phyloP scores from a whole-genome alignment of 2,888 invertebrate species.

The Cistogaster globosa region DNA sequence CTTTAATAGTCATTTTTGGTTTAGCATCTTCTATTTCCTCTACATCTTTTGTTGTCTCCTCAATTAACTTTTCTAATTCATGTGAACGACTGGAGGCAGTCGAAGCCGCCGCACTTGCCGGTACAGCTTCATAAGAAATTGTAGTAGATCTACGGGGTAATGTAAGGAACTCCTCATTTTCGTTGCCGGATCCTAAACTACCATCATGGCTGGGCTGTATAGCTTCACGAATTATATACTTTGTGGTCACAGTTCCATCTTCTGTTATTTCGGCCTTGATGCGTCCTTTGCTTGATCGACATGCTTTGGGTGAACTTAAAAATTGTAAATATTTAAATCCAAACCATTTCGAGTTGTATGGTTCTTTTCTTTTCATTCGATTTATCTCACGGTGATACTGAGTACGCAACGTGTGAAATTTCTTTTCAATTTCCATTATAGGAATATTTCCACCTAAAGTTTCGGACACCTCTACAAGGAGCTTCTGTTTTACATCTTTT shows the following conservation, averaged over 20 bases:
- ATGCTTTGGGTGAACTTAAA: slow-evolving; percentile 84
- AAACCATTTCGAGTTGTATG: slow-evolving; percentile 84
- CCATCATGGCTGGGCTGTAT: slow-evolving; percentile 73
- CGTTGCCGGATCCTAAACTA: slow-evolving; percentile 73
- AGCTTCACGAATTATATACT: slow-evolving; percentile 78
- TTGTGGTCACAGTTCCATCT: slow-evolving; percentile 77
- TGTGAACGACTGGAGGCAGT: slow-evolving; percentile 77
- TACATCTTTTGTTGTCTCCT: slow-evolving; percentile 82
- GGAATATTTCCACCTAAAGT: slow-evolving; percentile 80
- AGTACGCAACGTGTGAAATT: slow-evolving; percentile 86
- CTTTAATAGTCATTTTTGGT: slow-evolving; percentile 78
- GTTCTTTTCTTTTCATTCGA: slow-evolving; percentile 84
- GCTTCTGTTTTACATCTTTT: slow-evolving; percentile 81
- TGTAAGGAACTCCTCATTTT: slow-evolving; percentile 64
- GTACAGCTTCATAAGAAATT: slow-evolving; percentile 50
- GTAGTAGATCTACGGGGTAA: slow-evolving; percentile 48
- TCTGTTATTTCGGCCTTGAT: slow-evolving; percentile 79
- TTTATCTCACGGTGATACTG: slow-evolving; percentile 86
- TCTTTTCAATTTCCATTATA: slow-evolving; percentile 84
- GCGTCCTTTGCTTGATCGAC: slow-evolving; percentile 80
- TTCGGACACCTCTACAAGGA: slow-evolving; percentile 79
- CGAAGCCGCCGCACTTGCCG: slow-evolving; percentile 51
- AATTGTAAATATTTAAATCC: slow-evolving; percentile 86
- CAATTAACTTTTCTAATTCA: slow-evolving; percentile 81
- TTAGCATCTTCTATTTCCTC: slow-evolving; percentile 81